These are phyloP conservation scores for Minunthozetes semirufus DNA, from an alignment of 2,888 invertebrate genomes.

Conservation along the genomic window DNA sequence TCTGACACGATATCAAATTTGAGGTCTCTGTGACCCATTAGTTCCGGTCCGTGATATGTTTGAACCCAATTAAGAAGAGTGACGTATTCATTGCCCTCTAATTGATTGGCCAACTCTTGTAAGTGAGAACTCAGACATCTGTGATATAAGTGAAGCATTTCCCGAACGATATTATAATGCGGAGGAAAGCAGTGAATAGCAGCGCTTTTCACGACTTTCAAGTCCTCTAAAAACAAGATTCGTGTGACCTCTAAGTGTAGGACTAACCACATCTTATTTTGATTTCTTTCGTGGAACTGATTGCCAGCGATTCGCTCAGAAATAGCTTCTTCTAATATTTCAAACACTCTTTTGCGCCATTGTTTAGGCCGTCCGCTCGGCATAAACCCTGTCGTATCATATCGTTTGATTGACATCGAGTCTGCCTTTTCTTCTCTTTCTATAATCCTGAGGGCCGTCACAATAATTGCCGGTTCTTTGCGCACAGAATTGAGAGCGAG, in stretches of 20 bases:
- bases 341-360: slow-evolving; percentile 79
- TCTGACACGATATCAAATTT: slow-evolving; percentile 58
- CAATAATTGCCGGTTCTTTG: slow-evolving; percentile 81
- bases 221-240: slow-evolving; percentile 78
- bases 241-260: slow-evolving; percentile 81
- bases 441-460: slow-evolving; percentile 89
- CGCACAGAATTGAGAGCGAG: slow-evolving; percentile 87
- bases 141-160: slow-evolving; percentile 91
- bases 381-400: slow-evolving; percentile 75
- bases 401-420: slow-evolving; percentile 68
- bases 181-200: slow-evolving; percentile 93
- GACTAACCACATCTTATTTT: slow-evolving; percentile 93
- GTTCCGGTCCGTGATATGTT: slow-evolving; percentile 73
- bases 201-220: slow-evolving; percentile 78
- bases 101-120: slow-evolving; percentile 73
- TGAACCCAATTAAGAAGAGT: slow-evolving; percentile 89
- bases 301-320: slow-evolving; percentile 76
- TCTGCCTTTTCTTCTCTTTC: slow-evolving; percentile 95
- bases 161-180: slow-evolving; percentile 81
- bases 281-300: slow-evolving; percentile 79
- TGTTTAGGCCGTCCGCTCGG: slow-evolving; percentile 88
- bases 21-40: slow-evolving; percentile 80
- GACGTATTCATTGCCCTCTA: slow-evolving; percentile 95
- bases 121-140: slow-evolving; percentile 62
- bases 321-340: slow-evolving; percentile 56